Evolutionary conservation across 2,888 invertebrate species (phyloP).

Genomic region (Theretra japonica): DNA sequence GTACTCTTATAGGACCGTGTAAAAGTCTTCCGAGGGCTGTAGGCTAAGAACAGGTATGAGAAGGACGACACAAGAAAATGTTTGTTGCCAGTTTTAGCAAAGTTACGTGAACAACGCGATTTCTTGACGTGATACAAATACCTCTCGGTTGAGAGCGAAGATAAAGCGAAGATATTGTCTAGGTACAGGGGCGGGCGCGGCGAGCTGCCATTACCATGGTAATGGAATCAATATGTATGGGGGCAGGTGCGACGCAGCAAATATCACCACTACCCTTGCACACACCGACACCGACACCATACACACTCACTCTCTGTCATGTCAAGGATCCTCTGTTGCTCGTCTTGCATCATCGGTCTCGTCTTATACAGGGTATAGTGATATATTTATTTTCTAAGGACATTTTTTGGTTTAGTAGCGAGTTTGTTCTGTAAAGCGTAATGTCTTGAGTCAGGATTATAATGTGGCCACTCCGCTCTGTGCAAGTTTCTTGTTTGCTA

Average conservation of each 20-base stretch:
- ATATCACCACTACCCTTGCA: background rate
- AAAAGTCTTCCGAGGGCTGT: too few species aligned
- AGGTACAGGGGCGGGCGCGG: background rate
- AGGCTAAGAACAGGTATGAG: too few species aligned
- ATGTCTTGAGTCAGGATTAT: too few species aligned
- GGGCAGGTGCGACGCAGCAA: background rate
- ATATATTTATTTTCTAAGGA: background rate
- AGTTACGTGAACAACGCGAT: background rate
- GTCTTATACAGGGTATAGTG: background rate
- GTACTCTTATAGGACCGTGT: too few species aligned
- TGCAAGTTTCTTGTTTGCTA: too few species aligned
- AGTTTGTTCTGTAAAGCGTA: too few species aligned
- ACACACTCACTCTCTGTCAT: background rate
- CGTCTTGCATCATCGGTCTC: background rate
- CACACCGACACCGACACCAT: background rate
- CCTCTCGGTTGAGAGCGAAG: background rate
- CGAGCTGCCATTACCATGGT: background rate
- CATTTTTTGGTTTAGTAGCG: too few species aligned
- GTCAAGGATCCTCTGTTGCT: background rate
- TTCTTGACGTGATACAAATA: background rate
- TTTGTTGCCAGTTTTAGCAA: too few species aligned
- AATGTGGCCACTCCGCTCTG: too few species aligned
- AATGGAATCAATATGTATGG: constrained; percentile 19
- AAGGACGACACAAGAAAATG: too few species aligned
- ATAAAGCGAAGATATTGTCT: background rate